These are phyloP conservation scores for Myotis brandtii DNA, from an alignment of 2,113 vertebrate genomes.

Conservation along the genomic window DNA sequence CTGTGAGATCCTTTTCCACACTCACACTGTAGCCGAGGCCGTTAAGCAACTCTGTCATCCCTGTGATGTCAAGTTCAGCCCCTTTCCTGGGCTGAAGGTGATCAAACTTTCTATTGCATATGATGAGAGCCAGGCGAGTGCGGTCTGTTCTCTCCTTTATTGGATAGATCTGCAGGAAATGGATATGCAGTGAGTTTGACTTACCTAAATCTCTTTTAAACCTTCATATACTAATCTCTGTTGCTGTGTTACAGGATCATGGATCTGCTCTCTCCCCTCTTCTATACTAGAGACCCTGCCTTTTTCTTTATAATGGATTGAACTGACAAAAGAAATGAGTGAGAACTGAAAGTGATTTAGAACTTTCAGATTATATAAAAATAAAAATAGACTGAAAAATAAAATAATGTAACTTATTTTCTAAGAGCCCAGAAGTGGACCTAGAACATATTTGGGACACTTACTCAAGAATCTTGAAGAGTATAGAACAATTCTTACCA, in stretches of 20 bases:
- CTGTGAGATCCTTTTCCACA: not conserved
- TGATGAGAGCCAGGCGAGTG: conserved; percentile 67
- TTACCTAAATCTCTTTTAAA: not conserved
- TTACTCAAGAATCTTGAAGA: not conserved
- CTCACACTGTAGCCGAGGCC: conserved; percentile 51
- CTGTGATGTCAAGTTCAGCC: not conserved
- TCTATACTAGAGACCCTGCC: not conserved
- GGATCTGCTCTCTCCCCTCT: fast-evolving
- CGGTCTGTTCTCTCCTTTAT: conserved; percentile 5
- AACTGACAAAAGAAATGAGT: not conserved
- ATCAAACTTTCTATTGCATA: conserved; percentile 65
- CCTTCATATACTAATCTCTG: fast-evolving
- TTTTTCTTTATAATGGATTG: not conserved
- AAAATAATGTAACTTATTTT: not conserved
- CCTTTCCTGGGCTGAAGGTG: not conserved
- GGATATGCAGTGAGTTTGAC: not conserved
- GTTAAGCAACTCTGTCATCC: conserved; percentile 50
- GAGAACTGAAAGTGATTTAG: not conserved
- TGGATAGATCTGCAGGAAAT: conserved; percentile 69
- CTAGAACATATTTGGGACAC: not conserved
- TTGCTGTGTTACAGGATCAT: not conserved
- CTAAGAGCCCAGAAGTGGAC: not conserved
- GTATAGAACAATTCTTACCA: not conserved
- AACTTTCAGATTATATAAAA: not conserved
- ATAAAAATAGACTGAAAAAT: not conserved